Conservation (phyloP, 2,888 invertebrate species). For the Helicoverpa assulta region DNA sequence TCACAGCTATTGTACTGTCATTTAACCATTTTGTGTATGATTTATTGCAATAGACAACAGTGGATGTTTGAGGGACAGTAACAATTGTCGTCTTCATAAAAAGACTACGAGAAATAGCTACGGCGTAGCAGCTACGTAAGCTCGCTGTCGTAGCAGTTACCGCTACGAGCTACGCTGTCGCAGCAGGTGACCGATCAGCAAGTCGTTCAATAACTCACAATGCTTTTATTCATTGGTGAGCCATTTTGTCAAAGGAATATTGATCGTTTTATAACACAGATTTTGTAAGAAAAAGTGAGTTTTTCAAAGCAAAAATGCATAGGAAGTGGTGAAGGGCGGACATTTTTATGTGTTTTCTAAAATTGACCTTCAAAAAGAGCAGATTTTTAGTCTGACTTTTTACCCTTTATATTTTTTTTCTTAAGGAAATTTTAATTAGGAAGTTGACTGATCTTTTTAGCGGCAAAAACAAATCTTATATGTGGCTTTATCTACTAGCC, state of each 20-base stretch:
- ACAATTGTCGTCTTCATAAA: background rate
- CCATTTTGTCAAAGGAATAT: background rate
- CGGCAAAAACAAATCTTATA: background rate
- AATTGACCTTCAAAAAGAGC: no score
- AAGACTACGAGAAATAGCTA: background rate
- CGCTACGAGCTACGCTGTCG: background rate
- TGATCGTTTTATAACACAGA: background rate
- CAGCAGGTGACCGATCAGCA: background rate
- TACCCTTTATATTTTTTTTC: no score
- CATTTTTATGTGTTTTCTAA: no score
- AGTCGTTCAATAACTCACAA: background rate
- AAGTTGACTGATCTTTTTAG: no score
- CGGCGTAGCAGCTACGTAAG: constrained; percentile 14
- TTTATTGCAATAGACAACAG: background rate
- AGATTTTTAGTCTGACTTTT: no score
- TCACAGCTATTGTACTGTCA: background rate
- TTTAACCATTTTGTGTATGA: background rate
- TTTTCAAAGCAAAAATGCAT: no score
- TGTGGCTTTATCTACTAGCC: background rate
- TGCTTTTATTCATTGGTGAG: background rate
- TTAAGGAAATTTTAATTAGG: no score
- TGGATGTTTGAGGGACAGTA: background rate
- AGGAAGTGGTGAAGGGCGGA: no score
- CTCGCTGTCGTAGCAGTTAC: background rate
- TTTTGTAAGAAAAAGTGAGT: background rate